These are phyloP conservation scores for Catocala fraxini DNA, from an alignment of 2,888 invertebrate genomes.

Conservation along the genomic window DNA sequence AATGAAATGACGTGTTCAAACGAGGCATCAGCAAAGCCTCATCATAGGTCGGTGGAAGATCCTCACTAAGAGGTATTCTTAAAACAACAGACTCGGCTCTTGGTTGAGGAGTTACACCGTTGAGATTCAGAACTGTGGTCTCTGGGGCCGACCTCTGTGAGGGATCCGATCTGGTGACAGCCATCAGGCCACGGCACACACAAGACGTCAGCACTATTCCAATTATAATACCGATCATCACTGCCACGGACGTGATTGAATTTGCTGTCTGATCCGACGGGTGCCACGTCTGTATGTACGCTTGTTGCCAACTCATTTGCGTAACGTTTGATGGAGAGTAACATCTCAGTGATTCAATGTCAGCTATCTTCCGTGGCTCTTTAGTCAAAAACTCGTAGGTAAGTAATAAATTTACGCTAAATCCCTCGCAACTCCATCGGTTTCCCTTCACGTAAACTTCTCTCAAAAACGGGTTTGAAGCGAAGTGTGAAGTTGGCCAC, in stretches of 20 bases:
- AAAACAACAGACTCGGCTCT: slow-evolving; percentile 70
- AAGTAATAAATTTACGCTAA: slow-evolving; percentile 84
- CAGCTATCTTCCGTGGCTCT: slow-evolving; percentile 82
- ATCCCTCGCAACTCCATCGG: slow-evolving; percentile 92
- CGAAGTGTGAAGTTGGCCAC: slow-evolving; percentile 88
- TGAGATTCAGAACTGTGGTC: slow-evolving; percentile 77
- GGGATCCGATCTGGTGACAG: slow-evolving; percentile 70
- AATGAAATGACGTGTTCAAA: slow-evolving; percentile 89
- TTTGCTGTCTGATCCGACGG: slow-evolving; percentile 66
- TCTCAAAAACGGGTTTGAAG: slow-evolving; percentile 87
- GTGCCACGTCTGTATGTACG: slow-evolving; percentile 90
- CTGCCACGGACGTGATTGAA: slow-evolving; percentile 87
- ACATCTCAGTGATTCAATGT: slow-evolving; percentile 87
- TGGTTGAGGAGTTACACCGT: slow-evolving; percentile 59
- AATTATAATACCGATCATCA: slow-evolving; percentile 84
- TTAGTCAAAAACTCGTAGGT: slow-evolving; percentile 89
- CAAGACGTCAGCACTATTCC: slow-evolving; percentile 86
- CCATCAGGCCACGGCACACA: slow-evolving; percentile 85
- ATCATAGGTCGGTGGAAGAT: slow-evolving; percentile 91
- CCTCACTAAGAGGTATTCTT: slow-evolving; percentile 73
- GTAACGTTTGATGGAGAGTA: slow-evolving; percentile 89
- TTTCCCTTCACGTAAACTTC: slow-evolving; percentile 90
- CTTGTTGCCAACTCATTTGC: slow-evolving; percentile 90
- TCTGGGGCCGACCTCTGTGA: slow-evolving; percentile 70
- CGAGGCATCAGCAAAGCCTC: slow-evolving; percentile 92